Evolutionary conservation across 2,797 vertebrate genomes (phyloP).

Genomic region (Danio jaintianensis): DNA sequence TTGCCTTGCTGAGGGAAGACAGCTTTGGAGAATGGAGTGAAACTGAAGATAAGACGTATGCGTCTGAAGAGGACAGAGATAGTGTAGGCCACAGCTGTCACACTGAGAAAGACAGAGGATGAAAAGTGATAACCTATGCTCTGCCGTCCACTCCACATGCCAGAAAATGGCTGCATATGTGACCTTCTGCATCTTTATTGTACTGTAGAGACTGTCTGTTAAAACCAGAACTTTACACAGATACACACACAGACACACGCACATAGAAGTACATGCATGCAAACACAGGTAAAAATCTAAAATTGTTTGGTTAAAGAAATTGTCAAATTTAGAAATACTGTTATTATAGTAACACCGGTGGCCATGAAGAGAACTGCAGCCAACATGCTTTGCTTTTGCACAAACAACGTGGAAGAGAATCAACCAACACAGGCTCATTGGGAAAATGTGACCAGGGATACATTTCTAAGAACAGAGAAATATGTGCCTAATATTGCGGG

Average conservation of each 20-base stretch:
- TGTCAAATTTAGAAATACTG: no score
- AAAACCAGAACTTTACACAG: background rate
- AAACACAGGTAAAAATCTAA: background rate
- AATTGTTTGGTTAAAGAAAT: background rate
- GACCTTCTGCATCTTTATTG: slow-evolving; percentile 51
- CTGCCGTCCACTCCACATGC: slow-evolving; percentile 25
- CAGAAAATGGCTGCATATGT: slow-evolving; percentile 46
- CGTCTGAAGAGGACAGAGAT: slow-evolving; percentile 34
- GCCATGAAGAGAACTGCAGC: no score
- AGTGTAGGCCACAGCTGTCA: slow-evolving; percentile 51
- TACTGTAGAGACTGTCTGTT: slow-evolving; percentile 11
- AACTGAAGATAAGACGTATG: slow-evolving; percentile 46
- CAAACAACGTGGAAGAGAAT: no score
- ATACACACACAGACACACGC: slow-evolving; percentile 4
- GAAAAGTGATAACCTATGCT: slow-evolving; percentile 49
- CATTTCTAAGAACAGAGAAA: no score
- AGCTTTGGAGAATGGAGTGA: slow-evolving; percentile 47
- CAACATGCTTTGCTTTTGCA: no score
- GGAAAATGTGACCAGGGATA: no score
- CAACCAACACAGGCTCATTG: no score
- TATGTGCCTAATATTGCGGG: no score
- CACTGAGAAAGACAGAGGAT: slow-evolving; percentile 38
- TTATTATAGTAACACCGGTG: no score
- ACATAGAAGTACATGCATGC: background rate
- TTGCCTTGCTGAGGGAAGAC: slow-evolving; percentile 23